These are phyloP conservation scores for Xylota sylvarum DNA, from an alignment of 2,888 invertebrate genomes.

Conservation along the genomic window DNA sequence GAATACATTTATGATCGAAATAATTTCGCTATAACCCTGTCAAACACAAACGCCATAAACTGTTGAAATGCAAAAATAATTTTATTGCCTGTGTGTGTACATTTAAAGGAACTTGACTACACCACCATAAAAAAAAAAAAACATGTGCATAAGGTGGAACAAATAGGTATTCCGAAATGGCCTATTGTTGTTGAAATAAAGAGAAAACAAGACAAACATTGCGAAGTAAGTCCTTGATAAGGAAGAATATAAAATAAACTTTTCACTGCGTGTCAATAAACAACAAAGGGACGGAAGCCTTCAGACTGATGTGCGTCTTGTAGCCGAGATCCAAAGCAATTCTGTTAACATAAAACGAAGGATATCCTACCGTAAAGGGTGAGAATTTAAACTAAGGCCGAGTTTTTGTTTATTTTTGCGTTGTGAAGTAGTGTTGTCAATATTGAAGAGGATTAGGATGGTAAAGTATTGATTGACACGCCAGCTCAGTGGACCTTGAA, in stretches of 20 bases:
- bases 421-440: background rate
- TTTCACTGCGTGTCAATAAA: slow-evolving; percentile 41
- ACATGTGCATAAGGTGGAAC: slow-evolving; percentile 29
- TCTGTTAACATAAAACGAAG: background rate
- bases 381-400: background rate
- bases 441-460: background rate
- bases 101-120: slow-evolving; percentile 19
- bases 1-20: slow-evolving; percentile 26
- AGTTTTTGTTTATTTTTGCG: background rate
- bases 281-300: background rate
- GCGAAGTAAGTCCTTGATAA: slow-evolving; percentile 24
- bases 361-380: background rate
- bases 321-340: background rate
- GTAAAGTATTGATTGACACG: background rate
- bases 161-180: background rate
- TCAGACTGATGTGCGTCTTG: background rate
- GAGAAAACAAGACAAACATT: slow-evolving; percentile 22
- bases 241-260: slow-evolving; percentile 5
- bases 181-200: slow-evolving; percentile 21
- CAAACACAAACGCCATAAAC: slow-evolving; percentile 10
- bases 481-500: no score
- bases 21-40: slow-evolving; percentile 12
- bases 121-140: background rate
- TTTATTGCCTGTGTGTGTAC: slow-evolving; percentile 23
- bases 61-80: slow-evolving; percentile 51